phyloP scores from a whole-genome alignment of 2,888 invertebrate species.

The Ashinkailepas kermadecensis region DNA sequence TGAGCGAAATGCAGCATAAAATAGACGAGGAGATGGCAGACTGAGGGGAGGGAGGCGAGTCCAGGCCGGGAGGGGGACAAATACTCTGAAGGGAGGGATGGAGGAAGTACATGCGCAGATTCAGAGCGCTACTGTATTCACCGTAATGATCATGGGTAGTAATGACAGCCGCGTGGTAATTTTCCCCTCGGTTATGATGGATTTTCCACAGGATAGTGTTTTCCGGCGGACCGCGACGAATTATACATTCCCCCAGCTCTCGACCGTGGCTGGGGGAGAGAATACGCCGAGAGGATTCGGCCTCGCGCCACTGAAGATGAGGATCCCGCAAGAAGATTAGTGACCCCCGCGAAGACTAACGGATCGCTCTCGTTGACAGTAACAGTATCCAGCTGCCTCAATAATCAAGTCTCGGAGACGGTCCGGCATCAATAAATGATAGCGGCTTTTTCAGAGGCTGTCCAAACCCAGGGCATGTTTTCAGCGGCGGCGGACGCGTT shows the following conservation, averaged over 20 bases:
- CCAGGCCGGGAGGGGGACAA: too few species aligned
- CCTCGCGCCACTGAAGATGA: neutral
- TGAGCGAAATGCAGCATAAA: too few species aligned
- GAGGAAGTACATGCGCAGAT: too few species aligned
- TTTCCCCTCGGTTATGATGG: neutral
- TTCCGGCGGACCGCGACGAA: constrained; percentile 1
- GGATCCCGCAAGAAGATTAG: neutral
- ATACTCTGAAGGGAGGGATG: too few species aligned
- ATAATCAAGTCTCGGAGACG: too few species aligned
- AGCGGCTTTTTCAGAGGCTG: too few species aligned
- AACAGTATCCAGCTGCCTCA: neutral
- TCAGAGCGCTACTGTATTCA: neutral
- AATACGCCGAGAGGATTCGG: neutral
- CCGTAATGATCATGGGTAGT: neutral
- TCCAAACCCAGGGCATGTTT: too few species aligned
- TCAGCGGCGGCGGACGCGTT: too few species aligned
- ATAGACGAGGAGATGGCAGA: too few species aligned
- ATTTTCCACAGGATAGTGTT: neutral
- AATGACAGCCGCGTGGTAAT: constrained; percentile 3
- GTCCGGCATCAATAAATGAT: too few species aligned
- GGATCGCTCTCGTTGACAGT: neutral
- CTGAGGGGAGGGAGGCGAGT: too few species aligned
- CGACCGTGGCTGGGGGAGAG: neutral
- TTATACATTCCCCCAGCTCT: neutral
- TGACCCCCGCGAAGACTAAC: neutral